Base-by-base conservation (phyloP, 2,888 invertebrate species). In the Philhelius pedissequus region DNA sequence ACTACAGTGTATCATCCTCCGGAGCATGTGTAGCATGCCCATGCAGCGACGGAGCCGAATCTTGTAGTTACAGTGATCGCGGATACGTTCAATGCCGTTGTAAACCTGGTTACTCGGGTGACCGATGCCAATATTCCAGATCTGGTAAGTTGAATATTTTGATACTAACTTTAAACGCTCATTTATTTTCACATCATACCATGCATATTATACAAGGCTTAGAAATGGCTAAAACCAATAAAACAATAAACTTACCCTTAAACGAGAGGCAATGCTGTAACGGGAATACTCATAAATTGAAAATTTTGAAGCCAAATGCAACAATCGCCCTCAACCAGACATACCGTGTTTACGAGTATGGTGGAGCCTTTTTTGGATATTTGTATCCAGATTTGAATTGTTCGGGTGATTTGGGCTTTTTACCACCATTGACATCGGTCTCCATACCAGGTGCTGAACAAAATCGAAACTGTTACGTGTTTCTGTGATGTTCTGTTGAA, bases 1-100 rank as follows among this genome's bases (percentile, higher is more conserved):
- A 86, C 45, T 91, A 66, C 94, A 94, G 62, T 52, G 86, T 74
- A 8, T 71, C 84, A 11, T 35, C 70, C 1, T 87, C 86, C 48
- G 90, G 89, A 7, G 77, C 88, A 4, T 92, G 97, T 87, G 92
- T 91, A 4, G 92, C 90, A 32, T 98, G 98, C 88, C 95, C 95
- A 3, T 98, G 98, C 95, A 94, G 88, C 11, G 71, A 89, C 9
- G 94, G 94, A n/a, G 94, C 95, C 86, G 93, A 94, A 86, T 94
- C 94, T 56, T 96, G 96, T 88, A 92, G 92, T 78, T 89, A 94
- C 35, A 92, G 92, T 32, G 91, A 92, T 15, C 92, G 93, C 52
- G 86, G 93, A 15, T 92, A 94, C 84, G 94, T 96, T 1, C 91
- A 93, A 9, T 97, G 97, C 89, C 92, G 94, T 87, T 97, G 97